Evolutionary conservation across 2,888 invertebrate species (phyloP).

Genomic region (Crocallis elinguaria): DNA sequence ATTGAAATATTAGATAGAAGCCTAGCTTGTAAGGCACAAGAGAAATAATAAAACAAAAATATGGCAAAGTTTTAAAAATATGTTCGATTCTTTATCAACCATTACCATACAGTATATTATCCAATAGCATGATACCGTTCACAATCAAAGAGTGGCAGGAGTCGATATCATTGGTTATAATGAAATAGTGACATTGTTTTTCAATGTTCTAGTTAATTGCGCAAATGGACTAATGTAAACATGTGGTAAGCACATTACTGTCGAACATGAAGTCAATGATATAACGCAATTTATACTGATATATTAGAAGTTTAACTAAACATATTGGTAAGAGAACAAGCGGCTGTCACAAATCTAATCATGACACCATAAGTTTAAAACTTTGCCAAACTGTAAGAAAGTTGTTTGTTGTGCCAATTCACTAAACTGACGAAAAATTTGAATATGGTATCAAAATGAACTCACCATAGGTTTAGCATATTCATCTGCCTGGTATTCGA

Average conservation of each 20-base stretch:
- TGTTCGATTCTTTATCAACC: constrained; percentile 21
- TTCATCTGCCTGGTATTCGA: constrained; percentile 80
- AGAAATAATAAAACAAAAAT: not conserved
- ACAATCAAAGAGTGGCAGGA: constrained; percentile 34
- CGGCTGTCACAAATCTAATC: not conserved
- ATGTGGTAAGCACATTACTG: constrained; percentile 12
- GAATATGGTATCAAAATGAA: no score
- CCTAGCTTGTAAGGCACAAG: no score
- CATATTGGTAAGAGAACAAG: not conserved
- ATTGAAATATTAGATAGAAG: no score
- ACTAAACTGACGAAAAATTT: constrained; percentile 36
- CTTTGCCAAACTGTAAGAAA: constrained; percentile 56
- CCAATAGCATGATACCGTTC: constrained; percentile 33
- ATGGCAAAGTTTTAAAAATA: not conserved
- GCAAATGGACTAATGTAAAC: constrained; percentile 11
- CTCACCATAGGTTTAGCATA: constrained; percentile 77
- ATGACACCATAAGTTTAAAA: constrained; percentile 17
- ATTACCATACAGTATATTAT: constrained; percentile 38
- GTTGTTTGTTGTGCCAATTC: constrained; percentile 59
- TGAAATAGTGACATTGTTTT: constrained; percentile 2
- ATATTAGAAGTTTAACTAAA: not conserved
- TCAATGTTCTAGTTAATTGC: constrained; percentile 9
- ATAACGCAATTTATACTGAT: not conserved
- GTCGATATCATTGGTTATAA: constrained; percentile 15
- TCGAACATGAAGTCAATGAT: not conserved